Base-by-base conservation (phyloP, 2,888 invertebrate genomes). In the Stenotaenia linearis region DNA sequence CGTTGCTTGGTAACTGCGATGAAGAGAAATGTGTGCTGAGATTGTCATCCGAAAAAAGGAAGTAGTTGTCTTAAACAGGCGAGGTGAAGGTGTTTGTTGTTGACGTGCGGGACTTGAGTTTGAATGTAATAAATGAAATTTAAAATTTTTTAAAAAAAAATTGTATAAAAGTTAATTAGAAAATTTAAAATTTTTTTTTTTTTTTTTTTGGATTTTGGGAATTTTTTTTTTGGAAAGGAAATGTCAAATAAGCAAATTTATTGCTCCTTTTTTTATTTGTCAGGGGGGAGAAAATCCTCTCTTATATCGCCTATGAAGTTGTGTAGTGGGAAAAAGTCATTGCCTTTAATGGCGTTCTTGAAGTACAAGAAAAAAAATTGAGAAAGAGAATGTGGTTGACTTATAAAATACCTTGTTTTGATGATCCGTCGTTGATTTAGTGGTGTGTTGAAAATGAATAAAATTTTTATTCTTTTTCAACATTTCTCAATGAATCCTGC, bases 211-310 rank as follows among this genome's bases (percentile, higher is more conserved):
- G n/a, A n/a, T n/a, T n/a, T n/a, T n/a, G n/a, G n/a, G n/a, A n/a
- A n/a, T n/a, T n/a, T n/a, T n/a, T n/a, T n/a, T n/a, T n/a, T n/a
- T n/a, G n/a, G 56, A 56, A 56, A 23, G 23, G 21, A 56, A 56
- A 56, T 56, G 56, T 56, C 56, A 56, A 56, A 56, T 56, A 56
- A 56, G 56, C 56, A 56, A 56, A 56, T 56, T 56, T 56, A 56
- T 56, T 56, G 23, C 56, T 23, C 56, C 12, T 56, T 23, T 56
- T 56, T 56, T 56, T 56, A 56, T 56, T 56, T 21, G 56, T 56
- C 56, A 56, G 56, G 23, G 56, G 56, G 56, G 56, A 56, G 56
- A 56, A 56, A 56, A 56, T 56, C 21, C 56, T 56, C 56, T 56
- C 56, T 56, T 56, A 56, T 56, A 56, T 21, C 56, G 56, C 56